Base-by-base conservation (phyloP, 1,140 invertebrate species). In the Chionoecetes opilio region DNA sequence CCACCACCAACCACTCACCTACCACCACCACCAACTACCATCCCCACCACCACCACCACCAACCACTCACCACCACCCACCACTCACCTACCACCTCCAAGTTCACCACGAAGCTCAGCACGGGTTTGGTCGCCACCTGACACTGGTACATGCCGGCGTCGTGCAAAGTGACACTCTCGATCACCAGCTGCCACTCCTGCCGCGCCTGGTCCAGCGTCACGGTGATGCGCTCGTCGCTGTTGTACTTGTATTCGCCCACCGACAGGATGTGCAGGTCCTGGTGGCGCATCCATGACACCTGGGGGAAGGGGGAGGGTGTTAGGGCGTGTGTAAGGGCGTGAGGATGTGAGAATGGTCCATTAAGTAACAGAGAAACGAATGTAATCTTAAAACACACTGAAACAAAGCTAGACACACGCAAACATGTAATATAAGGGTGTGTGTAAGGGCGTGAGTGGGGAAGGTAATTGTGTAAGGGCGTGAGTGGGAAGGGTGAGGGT, bases 131-230 rank as follows among this genome's bases (percentile, higher is more conserved):
- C 97, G 98, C 98, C 96, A 99, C 98, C 98, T 99, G 99, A 97
- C 99, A 99, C 97, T 99, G 99, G 97, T 99, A 99, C 96, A 98
- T 97, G 53, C 99, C 99, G 94, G 98, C 98, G 97, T 99, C 99
- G 94, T 98, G 97, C 88, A 98, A 97, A 97, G 98, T 98, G 35
- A 98, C 98, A 96, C 98, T 98, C 96, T 97, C 97, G 95, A 98
- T 98, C 96, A 99, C 98, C 90, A 99, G 97, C 17, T 98, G 99
- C 99, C 99, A 99, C 96, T 98, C 98, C 84, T 96, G 96, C 8
- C 98, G 98, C 63, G 29, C 63, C 34, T 84, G 35, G 21, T 98
- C 98, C 96, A 98, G 98, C 96, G 98, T 97, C 14, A 97, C 97
- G 97, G 99, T 98, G 97, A 99, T 99, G 96, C 99, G 97, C 96